Conservation (phyloP, 2,888 invertebrate species). For the Clepsis dumicolana region DNA sequence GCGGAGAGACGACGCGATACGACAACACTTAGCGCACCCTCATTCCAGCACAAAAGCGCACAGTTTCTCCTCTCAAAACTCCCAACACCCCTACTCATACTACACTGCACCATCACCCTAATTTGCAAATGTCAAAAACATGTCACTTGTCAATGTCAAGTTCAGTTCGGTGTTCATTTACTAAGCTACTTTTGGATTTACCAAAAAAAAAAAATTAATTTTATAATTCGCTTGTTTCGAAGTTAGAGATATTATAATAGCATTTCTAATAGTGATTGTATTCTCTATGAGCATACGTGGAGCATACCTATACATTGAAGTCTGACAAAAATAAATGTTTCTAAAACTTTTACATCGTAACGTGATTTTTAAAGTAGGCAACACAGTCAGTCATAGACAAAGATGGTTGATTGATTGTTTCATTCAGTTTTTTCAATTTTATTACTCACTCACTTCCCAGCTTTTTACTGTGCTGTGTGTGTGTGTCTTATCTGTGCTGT, state of each 20-base stretch:
- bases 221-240: too few relatives aligned
- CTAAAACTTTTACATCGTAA: neutral
- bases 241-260: too few relatives aligned
- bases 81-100: conserved; percentile 44
- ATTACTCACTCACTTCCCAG: neutral
- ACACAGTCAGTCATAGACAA: too few relatives aligned
- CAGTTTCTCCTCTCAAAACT: conserved; percentile 49
- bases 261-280: too few relatives aligned
- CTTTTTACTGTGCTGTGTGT: too few relatives aligned
- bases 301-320: too few relatives aligned
- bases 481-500: conserved; percentile 24
- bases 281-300: too few relatives aligned
- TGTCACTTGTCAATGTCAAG: neutral
- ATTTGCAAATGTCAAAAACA: conserved; percentile 39
- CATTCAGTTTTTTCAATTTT: too few relatives aligned
- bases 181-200: too few relatives aligned
- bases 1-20: conserved; percentile 48
- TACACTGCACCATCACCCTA: conserved; percentile 34
- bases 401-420: neutral
- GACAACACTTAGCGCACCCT: conserved; percentile 51
- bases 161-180: neutral
- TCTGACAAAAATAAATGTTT: too few relatives aligned
- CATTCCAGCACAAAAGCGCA: conserved; percentile 47
- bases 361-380: too few relatives aligned
- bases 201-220: too few relatives aligned